Evolutionary conservation across 2,113 vertebrate genomes (phyloP), one percentile per base, ranked within the genome.

Genomic region (Lethenteron reissneri): DNA sequence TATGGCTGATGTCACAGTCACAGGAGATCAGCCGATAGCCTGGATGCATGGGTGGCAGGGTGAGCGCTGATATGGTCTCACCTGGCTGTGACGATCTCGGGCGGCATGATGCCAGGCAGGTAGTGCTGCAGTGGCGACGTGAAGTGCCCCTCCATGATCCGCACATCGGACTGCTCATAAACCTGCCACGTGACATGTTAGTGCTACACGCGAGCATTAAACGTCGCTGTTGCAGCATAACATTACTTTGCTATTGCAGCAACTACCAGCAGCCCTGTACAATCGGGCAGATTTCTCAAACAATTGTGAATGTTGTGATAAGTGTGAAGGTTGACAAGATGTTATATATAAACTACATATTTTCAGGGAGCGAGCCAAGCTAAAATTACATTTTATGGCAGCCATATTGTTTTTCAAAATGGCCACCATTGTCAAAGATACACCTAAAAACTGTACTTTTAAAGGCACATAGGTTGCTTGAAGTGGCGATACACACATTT

Each of bases 111-210:
- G 70, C 84, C 87, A 56, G 92, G 90, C 19, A 97, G 84, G 77
- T 85, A 81, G 71, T 97, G 87, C 73, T 87, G 87, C 79, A 99
- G 81, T 0, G 94, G 94, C n/a, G 94, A 99, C 73, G 88, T 81
- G 76, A 97, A 94, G 78, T 88, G 87, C 0, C 94, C 94, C 76
- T 92, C 84, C 41, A 94, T 84, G 75, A 99, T 87, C 75, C 81
- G 85, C 80, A 89, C 95, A 77, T 99, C 91, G 0, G 83, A 80
- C 14, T 92, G 85, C 10, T 89, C 86, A 73, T 92, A 89, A 74
- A 87, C 83, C 94, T 99, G 74, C 10, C 56, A 76, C 58, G 10
- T 17, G 9, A 68, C 64, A 68, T 9, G n/a, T 17, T 68, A 17
- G 2, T 64, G 60, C 14, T 64, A n/a, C 25, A 17, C 25, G 25